Base-by-base conservation (phyloP, 2,797 vertebrate species). In the Cetoscarus ocellatus region DNA sequence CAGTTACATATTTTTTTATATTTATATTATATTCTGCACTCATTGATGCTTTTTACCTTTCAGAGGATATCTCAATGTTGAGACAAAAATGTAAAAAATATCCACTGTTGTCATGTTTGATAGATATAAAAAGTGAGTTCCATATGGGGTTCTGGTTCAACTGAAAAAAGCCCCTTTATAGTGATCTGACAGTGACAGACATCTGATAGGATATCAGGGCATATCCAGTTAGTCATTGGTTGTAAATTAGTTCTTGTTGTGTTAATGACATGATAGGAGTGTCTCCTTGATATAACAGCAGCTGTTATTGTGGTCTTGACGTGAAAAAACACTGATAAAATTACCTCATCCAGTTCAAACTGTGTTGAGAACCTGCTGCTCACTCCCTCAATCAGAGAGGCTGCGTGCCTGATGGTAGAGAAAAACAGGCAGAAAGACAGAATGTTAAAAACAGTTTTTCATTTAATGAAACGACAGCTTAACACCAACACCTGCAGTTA, bases 271-370 rank as follows among this genome's bases (percentile, higher is more conserved):
- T 58, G 27, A 49, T 6, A 12, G 3, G 12, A 8, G 10, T 56
- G 13, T 47, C 7, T 9, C 10, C 4, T 4, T 50, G 51, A 58
- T 11, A 8, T 54, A 39, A 52, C 0, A 27, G 1, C 17, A 40
- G 0, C 7, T 4, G 1, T 3, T 17, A 15, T 50, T 39, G 61
- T 60, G 0, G 15, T 13, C 34, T 47, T 3, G 38, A 36, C 4
- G 11, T n/a, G 5, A 62, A 8, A 53, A n/a, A 10, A n/a, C 3
- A n/a, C n/a, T n/a, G 13, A 10, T 44, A 36, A 34, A 47, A 52
- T 95, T 90, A 99, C 98, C 97, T 98, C 93, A 1, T 92, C 43
- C 53, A 98, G 93, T 73, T 99, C 97, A 18, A 93, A 95, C 0
- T 93, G 83, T 0, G 94, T 86, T 18, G 95, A 94, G 73, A 99